phyloP scores from a whole-genome alignment of 2,797 vertebrate species.

The Mormyrus hasselquistii region DNA sequence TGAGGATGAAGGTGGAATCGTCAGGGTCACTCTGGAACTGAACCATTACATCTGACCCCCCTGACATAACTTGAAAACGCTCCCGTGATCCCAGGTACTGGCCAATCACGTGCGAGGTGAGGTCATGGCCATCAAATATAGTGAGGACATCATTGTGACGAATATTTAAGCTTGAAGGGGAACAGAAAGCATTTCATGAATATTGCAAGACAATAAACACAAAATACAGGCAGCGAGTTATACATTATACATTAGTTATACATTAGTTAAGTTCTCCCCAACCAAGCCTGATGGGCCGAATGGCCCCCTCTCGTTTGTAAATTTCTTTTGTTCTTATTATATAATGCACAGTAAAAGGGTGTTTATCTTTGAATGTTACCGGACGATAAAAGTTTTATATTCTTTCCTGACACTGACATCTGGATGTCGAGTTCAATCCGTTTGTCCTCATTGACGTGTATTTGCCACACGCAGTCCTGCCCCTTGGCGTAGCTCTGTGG shows the following conservation, averaged over 20 bases:
- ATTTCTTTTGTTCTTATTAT: too few species aligned
- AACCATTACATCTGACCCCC: constrained; percentile 81
- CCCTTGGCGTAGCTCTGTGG: constrained; percentile 86
- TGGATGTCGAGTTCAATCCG: constrained; percentile 81
- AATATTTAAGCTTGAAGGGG: constrained; percentile 70
- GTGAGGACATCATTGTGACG: constrained; percentile 81
- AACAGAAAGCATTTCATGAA: background rate
- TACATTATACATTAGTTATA: background rate
- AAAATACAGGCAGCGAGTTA: background rate
- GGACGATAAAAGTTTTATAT: too few species aligned
- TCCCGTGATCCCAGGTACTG: constrained; percentile 79
- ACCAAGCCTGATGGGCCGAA: too few species aligned
- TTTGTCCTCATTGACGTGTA: constrained; percentile 83
- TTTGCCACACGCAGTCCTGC: constrained; percentile 84
- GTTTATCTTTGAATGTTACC: background rate
- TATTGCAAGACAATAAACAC: background rate
- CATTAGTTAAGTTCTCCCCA: too few species aligned
- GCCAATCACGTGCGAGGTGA: constrained; percentile 77
- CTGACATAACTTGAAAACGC: constrained; percentile 77
- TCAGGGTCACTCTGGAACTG: constrained; percentile 85
- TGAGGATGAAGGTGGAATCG: constrained; percentile 76
- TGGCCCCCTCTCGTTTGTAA: too few species aligned
- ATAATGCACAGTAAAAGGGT: background rate
- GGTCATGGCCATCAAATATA: constrained; percentile 75
- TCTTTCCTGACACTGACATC: constrained; percentile 64